A percentile compares a stretch with the other conserved stretches of the same genome.
These are phyloP conservation scores for Tiphia femorata DNA, from an alignment of 2,888 invertebrate species.

Conservation along the genomic window DNA sequence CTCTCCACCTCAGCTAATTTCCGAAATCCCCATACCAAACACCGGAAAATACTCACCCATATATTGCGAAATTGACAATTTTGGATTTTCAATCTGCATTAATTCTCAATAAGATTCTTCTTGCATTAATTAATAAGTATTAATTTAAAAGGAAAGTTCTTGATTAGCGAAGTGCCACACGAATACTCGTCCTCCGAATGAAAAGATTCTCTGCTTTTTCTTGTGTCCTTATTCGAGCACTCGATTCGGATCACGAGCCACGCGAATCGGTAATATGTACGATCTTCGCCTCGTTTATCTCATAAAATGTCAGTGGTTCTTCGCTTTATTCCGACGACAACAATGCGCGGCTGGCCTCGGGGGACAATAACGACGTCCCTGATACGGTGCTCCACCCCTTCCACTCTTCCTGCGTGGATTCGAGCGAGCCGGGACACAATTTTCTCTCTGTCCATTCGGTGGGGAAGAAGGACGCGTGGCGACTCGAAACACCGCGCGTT, in stretches of 20 bases:
- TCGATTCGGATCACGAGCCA: constrained; percentile 22
- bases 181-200: too few relatives aligned
- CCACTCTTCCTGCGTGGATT: constrained; percentile 35
- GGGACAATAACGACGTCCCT: constrained; percentile 63
- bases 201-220: too few relatives aligned
- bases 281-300: constrained; percentile 55
- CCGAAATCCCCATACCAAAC: too few relatives aligned
- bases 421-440: constrained; percentile 35
- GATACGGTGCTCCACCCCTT: constrained; percentile 28
- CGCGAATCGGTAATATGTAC: constrained; percentile 38
- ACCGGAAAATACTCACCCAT: too few relatives aligned
- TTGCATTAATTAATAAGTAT: too few relatives aligned
- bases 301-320: constrained; percentile 56
- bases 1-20: too few relatives aligned
- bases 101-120: too few relatives aligned
- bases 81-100: too few relatives aligned
- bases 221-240: not conserved
- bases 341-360: constrained; percentile 59
- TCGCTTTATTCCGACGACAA: constrained; percentile 53
- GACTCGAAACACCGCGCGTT: constrained; percentile 24
- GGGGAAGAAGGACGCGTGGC: constrained; percentile 34
- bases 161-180: too few relatives aligned
- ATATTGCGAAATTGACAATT: too few relatives aligned
- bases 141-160: too few relatives aligned
- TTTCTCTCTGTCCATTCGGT: constrained; percentile 23